Percentiles rank a stretch among this genome's conserved stretches.
phyloP scores from a whole-genome alignment of 1,140 invertebrate species.

The Drosophila jambulina region DNA sequence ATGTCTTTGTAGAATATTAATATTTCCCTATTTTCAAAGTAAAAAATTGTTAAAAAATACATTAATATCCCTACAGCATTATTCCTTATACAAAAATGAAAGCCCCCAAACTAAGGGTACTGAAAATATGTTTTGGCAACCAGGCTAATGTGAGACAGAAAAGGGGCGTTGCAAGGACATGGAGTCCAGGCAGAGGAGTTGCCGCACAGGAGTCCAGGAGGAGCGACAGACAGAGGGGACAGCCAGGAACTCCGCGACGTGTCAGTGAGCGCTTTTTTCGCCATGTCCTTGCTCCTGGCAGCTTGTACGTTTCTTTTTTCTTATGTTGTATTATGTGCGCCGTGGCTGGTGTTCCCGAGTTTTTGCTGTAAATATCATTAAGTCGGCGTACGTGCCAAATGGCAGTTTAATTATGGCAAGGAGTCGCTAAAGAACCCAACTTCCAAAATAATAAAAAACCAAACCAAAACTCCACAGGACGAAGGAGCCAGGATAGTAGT shows the following conservation, averaged over 20 bases:
- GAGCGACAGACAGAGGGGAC: conserved; percentile 21
- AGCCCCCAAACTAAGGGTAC: background rate
- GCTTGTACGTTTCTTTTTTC: background rate
- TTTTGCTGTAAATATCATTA: conserved; percentile 77
- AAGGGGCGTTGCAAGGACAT: conserved; percentile 3
- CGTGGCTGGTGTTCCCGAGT: conserved; percentile 35
- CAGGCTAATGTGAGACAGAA: conserved; percentile 16
- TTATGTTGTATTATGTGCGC: conserved; percentile 1
- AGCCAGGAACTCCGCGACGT: conserved; percentile 47
- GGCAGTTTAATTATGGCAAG: conserved; percentile 72
- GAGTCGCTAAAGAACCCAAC: conserved; percentile 28
- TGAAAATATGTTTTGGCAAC: conserved; percentile 34
- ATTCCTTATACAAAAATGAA: background rate
- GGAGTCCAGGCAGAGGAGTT: conserved; percentile 7
- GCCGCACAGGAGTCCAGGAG: conserved; percentile 28
- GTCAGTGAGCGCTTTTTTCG: conserved; percentile 41
- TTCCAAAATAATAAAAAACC: background rate
- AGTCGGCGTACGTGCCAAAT: conserved; percentile 75
- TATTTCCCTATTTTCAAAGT: background rate
- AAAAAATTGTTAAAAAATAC: background rate
- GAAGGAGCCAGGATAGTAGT: conserved; percentile 9
- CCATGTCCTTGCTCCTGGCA: conserved; percentile 30
- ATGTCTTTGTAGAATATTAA: background rate
- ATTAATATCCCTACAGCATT: background rate
- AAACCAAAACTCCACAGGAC: conserved; percentile 21